Percentiles rank a stretch among this genome's conserved stretches.
Evolutionary conservation across 2,888 invertebrate species (phyloP).

Genomic region (Pemphredon lugubris): DNA sequence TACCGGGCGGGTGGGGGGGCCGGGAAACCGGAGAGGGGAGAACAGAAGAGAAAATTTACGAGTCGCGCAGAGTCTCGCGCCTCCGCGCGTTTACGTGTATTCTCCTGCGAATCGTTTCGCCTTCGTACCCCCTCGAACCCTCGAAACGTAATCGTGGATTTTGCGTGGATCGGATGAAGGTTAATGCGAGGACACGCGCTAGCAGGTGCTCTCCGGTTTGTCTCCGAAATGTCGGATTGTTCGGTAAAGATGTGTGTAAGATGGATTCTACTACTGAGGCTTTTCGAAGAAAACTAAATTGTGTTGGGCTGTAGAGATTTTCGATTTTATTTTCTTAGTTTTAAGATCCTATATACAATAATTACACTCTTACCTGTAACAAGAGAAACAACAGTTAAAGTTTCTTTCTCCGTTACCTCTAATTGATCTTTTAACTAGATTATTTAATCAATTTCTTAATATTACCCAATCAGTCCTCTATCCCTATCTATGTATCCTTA

Average conservation of each 20-base stretch:
- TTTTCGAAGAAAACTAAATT: too few species aligned
- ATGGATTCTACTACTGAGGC: too few species aligned
- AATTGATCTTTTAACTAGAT: too few species aligned
- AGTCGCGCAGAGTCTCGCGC: conserved; percentile 46
- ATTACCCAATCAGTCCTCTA: too few species aligned
- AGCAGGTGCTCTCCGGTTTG: conserved; percentile 1
- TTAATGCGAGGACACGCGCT: conserved; percentile 51
- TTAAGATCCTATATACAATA: too few species aligned
- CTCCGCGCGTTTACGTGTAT: conserved; percentile 56
- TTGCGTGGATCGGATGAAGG: conserved; percentile 55
- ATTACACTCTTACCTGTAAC: too few species aligned
- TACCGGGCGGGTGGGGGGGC: conserved; percentile 45
- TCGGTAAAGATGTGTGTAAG: too few species aligned
- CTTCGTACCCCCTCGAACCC: conserved; percentile 44
- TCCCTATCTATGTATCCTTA: too few species aligned
- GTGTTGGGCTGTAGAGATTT: too few species aligned
- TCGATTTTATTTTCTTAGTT: too few species aligned
- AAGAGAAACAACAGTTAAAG: too few species aligned
- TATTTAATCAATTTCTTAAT: background rate
- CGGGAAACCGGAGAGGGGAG: conserved; percentile 15
- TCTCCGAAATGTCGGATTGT: background rate
- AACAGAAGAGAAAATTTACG: conserved; percentile 71
- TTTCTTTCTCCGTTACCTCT: too few species aligned
- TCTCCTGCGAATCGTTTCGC: conserved; percentile 37
- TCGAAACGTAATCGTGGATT: conserved; percentile 59